Conservation (phyloP, 1,140 invertebrate species). For the Phthorimaea operculella region DNA sequence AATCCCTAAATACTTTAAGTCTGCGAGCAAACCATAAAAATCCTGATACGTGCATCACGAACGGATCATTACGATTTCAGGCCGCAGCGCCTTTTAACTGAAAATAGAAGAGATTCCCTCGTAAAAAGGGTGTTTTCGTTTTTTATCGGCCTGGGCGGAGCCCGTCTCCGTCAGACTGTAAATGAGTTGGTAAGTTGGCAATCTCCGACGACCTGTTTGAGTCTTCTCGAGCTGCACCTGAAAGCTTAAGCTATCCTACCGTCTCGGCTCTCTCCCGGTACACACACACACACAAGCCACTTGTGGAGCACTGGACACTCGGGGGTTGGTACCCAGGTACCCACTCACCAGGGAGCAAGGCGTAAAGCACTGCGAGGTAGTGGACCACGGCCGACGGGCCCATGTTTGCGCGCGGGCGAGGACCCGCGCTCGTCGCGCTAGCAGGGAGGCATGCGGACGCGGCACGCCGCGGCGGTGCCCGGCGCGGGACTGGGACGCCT, state of each 20-base stretch:
- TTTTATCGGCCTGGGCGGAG: conserved; percentile 16
- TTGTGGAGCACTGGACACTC: conserved; percentile 40
- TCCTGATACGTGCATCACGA: conserved; percentile 12
- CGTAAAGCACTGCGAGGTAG: conserved; percentile 18
- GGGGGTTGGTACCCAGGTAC: conserved; percentile 48
- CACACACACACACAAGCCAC: conserved; percentile 46
- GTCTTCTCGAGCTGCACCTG: not conserved
- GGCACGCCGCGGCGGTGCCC: conserved; percentile 55
- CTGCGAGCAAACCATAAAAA: conserved; percentile 16
- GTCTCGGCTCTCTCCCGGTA: not conserved
- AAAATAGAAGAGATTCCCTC: conserved; percentile 25
- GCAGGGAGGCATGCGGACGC: conserved; percentile 57
- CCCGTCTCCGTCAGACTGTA: not conserved
- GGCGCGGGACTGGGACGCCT: conserved; percentile 52
- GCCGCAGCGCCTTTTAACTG: conserved; percentile 11
- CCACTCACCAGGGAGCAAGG: conserved; percentile 56
- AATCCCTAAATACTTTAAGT: conserved; percentile 4
- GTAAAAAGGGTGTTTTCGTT: conserved; percentile 24
- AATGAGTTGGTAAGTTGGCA: not conserved
- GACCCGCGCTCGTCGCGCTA: conserved; percentile 63
- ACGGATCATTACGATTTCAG: conserved; percentile 22
- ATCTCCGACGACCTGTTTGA: not conserved
- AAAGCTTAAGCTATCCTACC: not conserved
- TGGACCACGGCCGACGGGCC: conserved; percentile 53
- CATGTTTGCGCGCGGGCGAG: conserved; percentile 57